Evolutionary conservation across 2,113 vertebrate genomes (phyloP), one percentile per base, ranked within the genome.

Genomic region (Fukomys damarensis): DNA sequence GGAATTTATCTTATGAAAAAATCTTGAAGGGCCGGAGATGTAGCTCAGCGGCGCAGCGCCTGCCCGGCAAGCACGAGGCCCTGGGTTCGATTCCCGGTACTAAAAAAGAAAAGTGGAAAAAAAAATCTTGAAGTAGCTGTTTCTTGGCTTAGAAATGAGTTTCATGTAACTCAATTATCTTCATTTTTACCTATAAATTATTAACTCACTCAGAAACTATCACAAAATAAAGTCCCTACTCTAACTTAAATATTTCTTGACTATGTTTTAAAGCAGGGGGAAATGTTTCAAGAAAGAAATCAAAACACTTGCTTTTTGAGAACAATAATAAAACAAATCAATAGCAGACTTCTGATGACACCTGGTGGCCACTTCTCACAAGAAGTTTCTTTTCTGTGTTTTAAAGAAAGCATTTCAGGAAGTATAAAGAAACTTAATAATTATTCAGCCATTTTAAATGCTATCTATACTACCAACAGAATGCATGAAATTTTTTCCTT

Each of bases 271-370:
- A 74, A 58, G 8, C 4, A 38, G 52, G 43, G 58, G 63, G 83
- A 49, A 90, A 85, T 2, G 41, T 41, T 61, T 70, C n/a, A 66
- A 81, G 46, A 81, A 80, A 82, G n/a, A 68, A 96, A 88, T 70
- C 58, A 81, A 96, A 91, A 65, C 61, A 68, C 58, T 56, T 5
- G 38, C 74, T 87, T 81, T 84, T 90, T 70, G 79, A 97, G 95
- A 97, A 49, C 46, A 49, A 89, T n/a, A 81, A 38, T 35, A 97
- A 77, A 93, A 87, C 97, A 97, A 98, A 96, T 87, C 84, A 85
- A 49, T 54, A 97, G 98, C 98, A 98, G 99, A 97, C 97, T 98
- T 98, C 98, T 98, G 98, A 98, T 98, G 99, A 99, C 99, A 98
- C 98, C 99, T 99, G 98, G 98, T 99, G 99, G 99, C 98, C 98